A percentile compares a stretch with the other conserved stretches of the same genome.
Conservation (phyloP, 2,888 invertebrate genomes). For the Caenorhabditis afra region DNA sequence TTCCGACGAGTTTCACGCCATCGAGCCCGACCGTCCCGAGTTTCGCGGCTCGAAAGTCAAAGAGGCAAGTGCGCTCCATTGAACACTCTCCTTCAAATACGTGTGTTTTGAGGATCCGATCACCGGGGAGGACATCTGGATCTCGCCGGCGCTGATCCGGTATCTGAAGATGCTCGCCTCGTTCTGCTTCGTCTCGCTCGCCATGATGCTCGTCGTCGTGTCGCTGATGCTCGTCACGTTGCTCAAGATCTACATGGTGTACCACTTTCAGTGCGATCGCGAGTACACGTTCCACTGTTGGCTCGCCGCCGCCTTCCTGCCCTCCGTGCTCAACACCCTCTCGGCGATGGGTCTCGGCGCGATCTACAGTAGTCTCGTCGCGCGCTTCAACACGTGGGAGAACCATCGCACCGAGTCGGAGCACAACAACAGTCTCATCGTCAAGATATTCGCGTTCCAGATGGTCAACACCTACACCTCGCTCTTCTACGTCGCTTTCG, state of each 20-base stretch:
- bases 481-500: constrained; percentile 83
- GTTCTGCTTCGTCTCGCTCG: constrained; percentile 60
- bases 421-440: constrained; percentile 82
- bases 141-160: constrained; percentile 80
- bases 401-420: constrained; percentile 82
- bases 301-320: constrained; percentile 81
- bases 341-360: constrained; percentile 82
- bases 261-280: constrained; percentile 58
- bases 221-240: constrained; percentile 67
- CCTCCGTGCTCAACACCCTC: constrained; percentile 82
- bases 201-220: constrained; percentile 63
- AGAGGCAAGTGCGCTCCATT: no score
- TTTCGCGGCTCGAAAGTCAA: constrained; percentile 74
- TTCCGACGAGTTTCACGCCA: constrained; percentile 81
- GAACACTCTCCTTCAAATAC: no score
- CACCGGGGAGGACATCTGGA: constrained; percentile 80
- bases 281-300: constrained; percentile 62
- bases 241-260: constrained; percentile 66
- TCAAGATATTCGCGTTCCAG: constrained; percentile 83
- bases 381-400: constrained; percentile 81
- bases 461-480: constrained; percentile 83
- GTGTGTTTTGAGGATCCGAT: no score
- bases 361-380: constrained; percentile 80
- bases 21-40: constrained; percentile 82
- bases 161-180: constrained; percentile 61